Conservation (phyloP, 2,113 vertebrate genomes). For the Porphyrio hochstetteri region DNA sequence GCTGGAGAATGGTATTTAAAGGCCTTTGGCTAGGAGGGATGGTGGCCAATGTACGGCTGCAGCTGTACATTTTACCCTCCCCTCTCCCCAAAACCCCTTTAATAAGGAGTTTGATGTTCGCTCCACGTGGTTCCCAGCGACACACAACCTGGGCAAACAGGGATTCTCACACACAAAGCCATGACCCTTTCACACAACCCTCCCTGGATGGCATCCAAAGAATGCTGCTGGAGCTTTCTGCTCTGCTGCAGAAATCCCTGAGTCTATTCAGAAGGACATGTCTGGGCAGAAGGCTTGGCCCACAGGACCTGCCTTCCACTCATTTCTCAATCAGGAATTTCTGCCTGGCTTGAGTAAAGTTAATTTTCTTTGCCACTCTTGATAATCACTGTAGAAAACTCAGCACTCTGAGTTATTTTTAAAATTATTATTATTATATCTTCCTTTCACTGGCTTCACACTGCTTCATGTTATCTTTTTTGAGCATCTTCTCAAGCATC, state of each 20-base stretch:
- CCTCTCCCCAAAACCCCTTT: background rate
- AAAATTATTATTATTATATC: background rate
- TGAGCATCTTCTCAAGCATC: too few species aligned
- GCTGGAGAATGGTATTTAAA: background rate
- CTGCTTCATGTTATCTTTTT: background rate
- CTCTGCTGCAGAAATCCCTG: background rate
- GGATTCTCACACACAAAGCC: background rate
- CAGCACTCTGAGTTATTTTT: rapidly evolving
- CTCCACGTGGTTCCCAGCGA: background rate
- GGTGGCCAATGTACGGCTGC: too few species aligned
- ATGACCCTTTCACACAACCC: background rate
- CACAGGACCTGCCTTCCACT: background rate
- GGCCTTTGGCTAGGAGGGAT: background rate
- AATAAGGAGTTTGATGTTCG: background rate
- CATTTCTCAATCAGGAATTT: background rate
- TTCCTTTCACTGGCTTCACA: background rate
- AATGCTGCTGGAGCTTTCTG: conserved; percentile 3
- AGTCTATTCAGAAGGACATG: background rate
- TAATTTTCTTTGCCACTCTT: background rate
- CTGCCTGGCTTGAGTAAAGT: background rate
- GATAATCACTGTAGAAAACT: background rate
- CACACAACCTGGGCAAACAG: background rate
- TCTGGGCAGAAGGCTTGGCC: background rate
- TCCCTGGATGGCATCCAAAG: conserved; percentile 19
- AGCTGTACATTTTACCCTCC: background rate